phyloP scores from a whole-genome alignment of 2,888 invertebrate genomes.

The Chloroclystis v-ata region DNA sequence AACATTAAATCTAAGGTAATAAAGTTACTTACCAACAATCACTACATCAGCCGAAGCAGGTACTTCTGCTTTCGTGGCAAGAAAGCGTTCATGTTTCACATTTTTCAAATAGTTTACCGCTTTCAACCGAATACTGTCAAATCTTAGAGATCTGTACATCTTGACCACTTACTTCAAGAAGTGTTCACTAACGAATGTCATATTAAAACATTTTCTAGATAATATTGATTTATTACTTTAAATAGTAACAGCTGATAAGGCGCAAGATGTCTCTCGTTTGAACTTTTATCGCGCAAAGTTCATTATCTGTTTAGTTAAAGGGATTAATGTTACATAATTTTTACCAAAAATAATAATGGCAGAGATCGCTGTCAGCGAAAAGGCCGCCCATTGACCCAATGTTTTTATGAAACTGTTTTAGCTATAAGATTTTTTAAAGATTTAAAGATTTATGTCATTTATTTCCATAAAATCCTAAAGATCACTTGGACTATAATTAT shows the following conservation, averaged over 20 bases:
- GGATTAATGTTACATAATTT: slow-evolving; percentile 9
- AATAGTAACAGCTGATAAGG: slow-evolving; percentile 16
- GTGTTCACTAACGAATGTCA: slow-evolving; percentile 26
- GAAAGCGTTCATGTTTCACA: slow-evolving; percentile 37
- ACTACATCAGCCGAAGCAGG: slow-evolving; percentile 85
- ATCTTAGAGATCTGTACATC: slow-evolving; percentile 62
- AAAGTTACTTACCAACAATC: slow-evolving; percentile 80
- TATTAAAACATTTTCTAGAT: neutral
- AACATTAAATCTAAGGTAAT: too few relatives aligned
- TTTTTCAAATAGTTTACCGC: slow-evolving; percentile 47
- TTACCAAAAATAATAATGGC: too few relatives aligned
- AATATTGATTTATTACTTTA: neutral
- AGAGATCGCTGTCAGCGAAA: too few relatives aligned
- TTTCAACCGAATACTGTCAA: slow-evolving; percentile 43
- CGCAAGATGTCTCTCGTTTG: slow-evolving; percentile 20
- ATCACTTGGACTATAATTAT: too few relatives aligned
- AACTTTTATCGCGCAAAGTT: slow-evolving; percentile 36
- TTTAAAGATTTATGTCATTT: too few relatives aligned
- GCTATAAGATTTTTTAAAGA: too few relatives aligned
- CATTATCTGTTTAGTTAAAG: slow-evolving; percentile 36
- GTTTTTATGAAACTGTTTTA: too few relatives aligned
- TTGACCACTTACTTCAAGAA: slow-evolving; percentile 28
- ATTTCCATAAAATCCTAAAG: too few relatives aligned
- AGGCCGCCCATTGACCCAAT: too few relatives aligned
- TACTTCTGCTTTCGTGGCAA: slow-evolving; percentile 49